These are phyloP conservation scores for Catonia carolina DNA, from an alignment of 2,888 invertebrate species.

Conservation along the genomic window DNA sequence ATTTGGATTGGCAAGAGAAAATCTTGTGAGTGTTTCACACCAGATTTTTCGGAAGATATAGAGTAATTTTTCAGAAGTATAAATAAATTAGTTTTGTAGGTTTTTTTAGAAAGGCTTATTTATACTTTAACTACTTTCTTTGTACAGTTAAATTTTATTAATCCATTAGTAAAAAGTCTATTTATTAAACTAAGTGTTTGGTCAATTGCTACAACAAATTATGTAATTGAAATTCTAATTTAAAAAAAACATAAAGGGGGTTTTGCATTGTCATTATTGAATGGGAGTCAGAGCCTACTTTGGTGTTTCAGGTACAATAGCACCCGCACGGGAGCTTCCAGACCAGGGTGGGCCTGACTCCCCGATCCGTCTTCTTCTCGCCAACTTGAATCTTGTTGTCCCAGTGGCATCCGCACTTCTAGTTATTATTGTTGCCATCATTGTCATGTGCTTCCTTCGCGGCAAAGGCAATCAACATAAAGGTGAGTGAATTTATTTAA, in stretches of 20 bases:
- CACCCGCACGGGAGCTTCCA: conserved; percentile 80
- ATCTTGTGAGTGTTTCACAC: too few relatives aligned
- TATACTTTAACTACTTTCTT: too few relatives aligned
- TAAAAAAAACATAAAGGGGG: conserved; percentile 2
- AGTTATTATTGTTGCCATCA: conserved; percentile 87
- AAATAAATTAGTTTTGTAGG: too few relatives aligned
- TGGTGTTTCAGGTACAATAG: conserved; percentile 83
- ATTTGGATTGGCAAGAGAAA: too few relatives aligned
- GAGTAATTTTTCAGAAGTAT: too few relatives aligned
- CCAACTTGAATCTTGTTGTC: conserved; percentile 88
- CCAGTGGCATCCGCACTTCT: conserved; percentile 86
- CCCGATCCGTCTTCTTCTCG: conserved; percentile 78
- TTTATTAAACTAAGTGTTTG: too few relatives aligned
- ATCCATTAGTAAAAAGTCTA: too few relatives aligned
- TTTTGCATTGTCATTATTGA: neutral
- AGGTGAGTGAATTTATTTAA: conserved; percentile 53
- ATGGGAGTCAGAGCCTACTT: conserved; percentile 8
- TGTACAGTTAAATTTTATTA: too few relatives aligned
- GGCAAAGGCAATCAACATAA: conserved; percentile 78
- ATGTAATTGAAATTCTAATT: neutral
- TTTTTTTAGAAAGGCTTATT: too few relatives aligned
- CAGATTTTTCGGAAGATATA: too few relatives aligned
- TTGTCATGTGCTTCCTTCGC: conserved; percentile 86
- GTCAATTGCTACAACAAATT: too few relatives aligned
- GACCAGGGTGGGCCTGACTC: conserved; percentile 53